These are phyloP conservation scores for Cataglyphis albicans DNA, from an alignment of 2,888 invertebrate species.

Conservation along the genomic window DNA sequence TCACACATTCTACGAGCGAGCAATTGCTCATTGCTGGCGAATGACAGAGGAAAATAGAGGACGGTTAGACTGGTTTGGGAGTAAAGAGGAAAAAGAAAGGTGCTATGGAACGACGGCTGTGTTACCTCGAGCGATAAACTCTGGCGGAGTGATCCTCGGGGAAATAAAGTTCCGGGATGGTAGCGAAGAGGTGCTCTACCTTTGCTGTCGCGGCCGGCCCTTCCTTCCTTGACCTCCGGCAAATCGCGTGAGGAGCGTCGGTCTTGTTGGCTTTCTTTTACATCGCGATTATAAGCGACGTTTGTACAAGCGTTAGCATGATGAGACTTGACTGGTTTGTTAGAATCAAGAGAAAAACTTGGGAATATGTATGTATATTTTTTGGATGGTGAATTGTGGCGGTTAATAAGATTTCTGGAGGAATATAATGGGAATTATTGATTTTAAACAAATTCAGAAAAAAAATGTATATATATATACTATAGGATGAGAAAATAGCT, in stretches of 20 bases:
- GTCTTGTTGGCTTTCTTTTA: constrained; percentile 31
- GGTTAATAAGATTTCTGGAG: background rate
- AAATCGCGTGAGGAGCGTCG: constrained; percentile 58
- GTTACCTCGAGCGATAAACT: constrained; percentile 80
- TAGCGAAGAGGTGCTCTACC: constrained; percentile 66
- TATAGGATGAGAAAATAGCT: background rate
- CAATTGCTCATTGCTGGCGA: constrained; percentile 57
- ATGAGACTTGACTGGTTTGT: constrained; percentile 9
- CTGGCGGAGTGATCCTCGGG: constrained; percentile 80
- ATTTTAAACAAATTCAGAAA: background rate
- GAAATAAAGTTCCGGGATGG: constrained; percentile 81
- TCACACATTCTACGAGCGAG: constrained; percentile 60
- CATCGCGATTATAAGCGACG: constrained; percentile 15
- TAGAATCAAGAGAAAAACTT: constrained; percentile 1
- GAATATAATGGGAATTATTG: background rate
- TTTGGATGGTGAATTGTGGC: background rate
- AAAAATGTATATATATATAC: background rate
- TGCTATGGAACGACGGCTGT: constrained; percentile 61
- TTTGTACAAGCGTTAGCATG: background rate
- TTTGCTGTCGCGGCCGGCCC: constrained; percentile 58
- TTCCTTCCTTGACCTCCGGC: constrained; percentile 68
- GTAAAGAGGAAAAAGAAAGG: constrained; percentile 42
- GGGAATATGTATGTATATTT: background rate
- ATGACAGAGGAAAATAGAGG: constrained; percentile 5
- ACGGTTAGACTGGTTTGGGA: background rate